Percentiles rank a stretch among this genome's conserved stretches.
Conservation (phyloP, 2,888 invertebrate genomes). For the Chaitophorus viminalis region DNA sequence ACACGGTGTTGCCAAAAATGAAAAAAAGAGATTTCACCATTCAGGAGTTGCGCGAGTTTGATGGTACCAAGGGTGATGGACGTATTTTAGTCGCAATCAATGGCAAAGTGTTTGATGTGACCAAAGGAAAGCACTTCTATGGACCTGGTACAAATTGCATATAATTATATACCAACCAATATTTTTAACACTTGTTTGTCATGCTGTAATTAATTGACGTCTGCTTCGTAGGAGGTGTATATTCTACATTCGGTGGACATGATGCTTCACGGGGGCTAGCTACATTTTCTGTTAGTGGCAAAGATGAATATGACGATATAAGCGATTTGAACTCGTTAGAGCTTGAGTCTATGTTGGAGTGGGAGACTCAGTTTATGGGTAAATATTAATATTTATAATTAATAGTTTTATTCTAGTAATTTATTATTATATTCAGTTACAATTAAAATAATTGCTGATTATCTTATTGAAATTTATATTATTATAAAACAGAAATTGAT, state of each 20-base stretch:
- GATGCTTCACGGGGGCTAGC: constrained; percentile 96
- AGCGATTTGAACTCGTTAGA: constrained; percentile 91
- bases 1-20: constrained; percentile 80
- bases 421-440: no score
- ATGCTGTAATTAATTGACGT: neutral
- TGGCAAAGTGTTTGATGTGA: constrained; percentile 94
- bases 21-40: constrained; percentile 88
- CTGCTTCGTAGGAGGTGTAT: constrained; percentile 81
- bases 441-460: no score
- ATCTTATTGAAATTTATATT: no score
- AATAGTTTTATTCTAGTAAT: no score
- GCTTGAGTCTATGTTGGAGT: constrained; percentile 95
- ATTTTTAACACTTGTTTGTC: neutral
- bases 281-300: constrained; percentile 87
- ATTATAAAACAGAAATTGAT: no score
- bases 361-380: constrained; percentile 98
- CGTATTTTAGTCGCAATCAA: constrained; percentile 92
- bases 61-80: constrained; percentile 87
- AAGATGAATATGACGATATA: constrained; percentile 92
- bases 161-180: neutral
- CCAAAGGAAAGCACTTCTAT: constrained; percentile 89
- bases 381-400: constrained; percentile 64
- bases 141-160: constrained; percentile 80
- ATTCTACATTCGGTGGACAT: constrained; percentile 91
- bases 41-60: constrained; percentile 84